Evolutionary conservation across 2,888 invertebrate species (phyloP), one percentile per base, ranked within the genome.

Genomic region (Plagodis pulveraria): DNA sequence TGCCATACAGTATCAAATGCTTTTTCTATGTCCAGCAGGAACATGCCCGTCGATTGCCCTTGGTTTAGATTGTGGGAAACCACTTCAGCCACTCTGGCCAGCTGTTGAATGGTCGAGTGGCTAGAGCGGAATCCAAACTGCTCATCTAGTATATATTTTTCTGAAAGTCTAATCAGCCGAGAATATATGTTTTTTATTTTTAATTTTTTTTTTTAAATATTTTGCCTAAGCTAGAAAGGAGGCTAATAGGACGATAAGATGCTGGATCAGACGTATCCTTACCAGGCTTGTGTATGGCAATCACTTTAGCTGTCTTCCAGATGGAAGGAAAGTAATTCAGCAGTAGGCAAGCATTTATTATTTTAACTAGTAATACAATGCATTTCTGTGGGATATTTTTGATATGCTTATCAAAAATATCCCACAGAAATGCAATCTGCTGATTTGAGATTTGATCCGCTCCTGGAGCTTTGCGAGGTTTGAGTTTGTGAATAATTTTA

Each of bases 151-250:
- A 44, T 57, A 48, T 12, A 57, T 43, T 42, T 47, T 12, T 7
- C 6, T 5, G 52, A 22, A 2, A 35, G 12, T 9, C 35, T 9
- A 0, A 2, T 8, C 0, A 58, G 45, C 0, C 58, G 52, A 5
- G 36, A n/a, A 12, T 45, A 53, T 8, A 58, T 32, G 2, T 53
- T 34, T 45, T n/a, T n/a, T n/a, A n/a, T n/a, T n/a, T n/a, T n/a
- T n/a, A n/a, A n/a, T n/a, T n/a, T n/a, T n/a, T n/a, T n/a, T 53
- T 58, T 50, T 58, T 53, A 22, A 53, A 53, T 0, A 58, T 22
- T 12, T 58, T 53, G 8, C 58, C 58, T 22, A 22, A 22, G 22
- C 22, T 2, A 22, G 22, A 22, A 22, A 22, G 22, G 22, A 22
- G 22, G 22, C 22, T 22, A 22, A 22, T 22, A 22, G 22, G 22